Evolutionary conservation across 2,113 vertebrate genomes (phyloP).

Genomic region (Rhadina sibilatrix): DNA sequence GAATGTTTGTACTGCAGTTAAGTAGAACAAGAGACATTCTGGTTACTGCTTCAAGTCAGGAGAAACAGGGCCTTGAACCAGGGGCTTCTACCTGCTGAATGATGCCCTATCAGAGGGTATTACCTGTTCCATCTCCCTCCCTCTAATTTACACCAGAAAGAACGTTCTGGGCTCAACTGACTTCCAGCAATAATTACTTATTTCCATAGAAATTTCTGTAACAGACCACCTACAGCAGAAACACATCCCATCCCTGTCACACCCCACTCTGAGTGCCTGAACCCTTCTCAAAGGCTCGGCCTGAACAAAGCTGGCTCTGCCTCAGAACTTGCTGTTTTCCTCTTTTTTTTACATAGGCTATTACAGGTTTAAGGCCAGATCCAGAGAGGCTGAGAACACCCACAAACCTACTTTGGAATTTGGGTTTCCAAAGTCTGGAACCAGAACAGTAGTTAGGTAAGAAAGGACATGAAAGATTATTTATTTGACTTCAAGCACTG

Average conservation of each 20-base stretch:
- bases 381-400: not conserved
- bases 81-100: not conserved
- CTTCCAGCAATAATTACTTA: not conserved
- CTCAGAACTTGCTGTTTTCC: not conserved
- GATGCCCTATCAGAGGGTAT: not conserved
- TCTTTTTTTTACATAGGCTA: not conserved
- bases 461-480: not conserved
- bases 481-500: not conserved
- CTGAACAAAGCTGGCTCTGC: not conserved
- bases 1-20: not conserved
- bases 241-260: not conserved
- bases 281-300: not conserved
- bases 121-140: not conserved
- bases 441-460: conserved; percentile 11
- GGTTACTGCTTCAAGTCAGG: not conserved
- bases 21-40: accelerated
- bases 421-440: not conserved
- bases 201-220: not conserved
- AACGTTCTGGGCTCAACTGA: not conserved
- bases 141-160: not conserved
- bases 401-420: not conserved
- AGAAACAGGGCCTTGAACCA: not conserved
- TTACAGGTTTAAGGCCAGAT: not conserved
- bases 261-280: not conserved
- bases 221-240: not conserved